phyloP scores from a whole-genome alignment of 1,140 invertebrate species.

The Hycleus phaleratus region DNA sequence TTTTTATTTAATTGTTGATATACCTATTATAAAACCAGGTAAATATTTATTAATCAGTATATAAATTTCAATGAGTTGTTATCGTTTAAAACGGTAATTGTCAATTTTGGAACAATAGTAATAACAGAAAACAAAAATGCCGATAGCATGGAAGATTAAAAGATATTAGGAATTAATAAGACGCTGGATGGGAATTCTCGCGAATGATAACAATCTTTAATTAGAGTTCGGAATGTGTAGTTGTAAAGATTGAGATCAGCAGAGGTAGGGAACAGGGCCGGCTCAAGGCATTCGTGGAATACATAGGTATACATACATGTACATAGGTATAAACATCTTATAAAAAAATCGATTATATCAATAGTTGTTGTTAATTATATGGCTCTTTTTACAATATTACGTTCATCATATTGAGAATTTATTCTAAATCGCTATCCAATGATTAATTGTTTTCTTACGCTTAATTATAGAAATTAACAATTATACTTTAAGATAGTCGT shows the following conservation, averaged over 20 bases:
- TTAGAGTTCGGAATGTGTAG: conserved; percentile 32
- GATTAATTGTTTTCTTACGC: no score
- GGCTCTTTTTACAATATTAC: not conserved
- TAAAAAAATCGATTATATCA: not conserved
- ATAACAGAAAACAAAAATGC: conserved; percentile 22
- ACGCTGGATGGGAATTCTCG: conserved; percentile 27
- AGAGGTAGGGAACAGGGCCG: conserved; percentile 9
- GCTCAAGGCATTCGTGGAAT: not conserved
- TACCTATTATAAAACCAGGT: no score
- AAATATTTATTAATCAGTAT: no score
- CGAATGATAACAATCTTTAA: conserved; percentile 31
- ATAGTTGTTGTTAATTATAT: not conserved
- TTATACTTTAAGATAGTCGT: no score
- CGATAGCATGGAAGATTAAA: conserved; percentile 26
- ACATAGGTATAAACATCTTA: no score
- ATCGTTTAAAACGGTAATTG: not conserved
- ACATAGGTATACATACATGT: no score
- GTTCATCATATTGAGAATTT: not conserved
- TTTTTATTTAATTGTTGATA: no score
- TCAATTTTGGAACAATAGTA: conserved; percentile 22
- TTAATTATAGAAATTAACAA: no score
- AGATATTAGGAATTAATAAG: conserved; percentile 34
- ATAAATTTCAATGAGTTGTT: no score
- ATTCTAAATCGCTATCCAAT: no score
- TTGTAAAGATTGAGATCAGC: conserved; percentile 13